phyloP scores from a whole-genome alignment of 2,113 vertebrate species.

The Otolemur garnettii region DNA sequence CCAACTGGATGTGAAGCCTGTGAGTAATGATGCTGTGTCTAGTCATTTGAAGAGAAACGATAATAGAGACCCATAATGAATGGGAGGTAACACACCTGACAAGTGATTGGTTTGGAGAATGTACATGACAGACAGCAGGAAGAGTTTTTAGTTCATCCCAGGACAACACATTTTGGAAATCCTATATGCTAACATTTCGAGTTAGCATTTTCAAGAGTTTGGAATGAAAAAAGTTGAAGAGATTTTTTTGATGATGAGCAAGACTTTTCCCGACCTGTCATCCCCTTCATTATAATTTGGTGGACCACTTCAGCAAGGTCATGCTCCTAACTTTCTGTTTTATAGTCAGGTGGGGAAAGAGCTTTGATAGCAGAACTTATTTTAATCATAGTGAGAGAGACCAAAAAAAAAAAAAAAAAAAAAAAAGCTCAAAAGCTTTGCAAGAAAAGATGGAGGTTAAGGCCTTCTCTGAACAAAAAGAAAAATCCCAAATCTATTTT shows the following conservation, averaged over 20 bases:
- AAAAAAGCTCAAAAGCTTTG: background rate
- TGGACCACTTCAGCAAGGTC: slow-evolving; percentile 11
- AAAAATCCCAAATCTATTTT: slow-evolving; percentile 58
- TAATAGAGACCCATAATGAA: background rate
- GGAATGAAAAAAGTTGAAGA: slow-evolving; percentile 28
- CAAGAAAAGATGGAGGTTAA: background rate
- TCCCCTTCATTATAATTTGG: slow-evolving; percentile 49
- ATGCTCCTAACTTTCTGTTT: background rate
- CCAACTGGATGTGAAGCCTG: background rate
- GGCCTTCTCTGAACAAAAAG: background rate
- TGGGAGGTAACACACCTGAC: background rate
- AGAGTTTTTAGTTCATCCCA: background rate
- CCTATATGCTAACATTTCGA: background rate
- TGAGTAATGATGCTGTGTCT: background rate
- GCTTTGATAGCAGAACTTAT: slow-evolving; percentile 33
- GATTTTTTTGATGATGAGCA: slow-evolving; percentile 59
- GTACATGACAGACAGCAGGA: background rate
- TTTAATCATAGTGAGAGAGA: slow-evolving; percentile 38
- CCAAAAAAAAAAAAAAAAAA: background rate
- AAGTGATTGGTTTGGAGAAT: background rate
- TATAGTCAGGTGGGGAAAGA: slow-evolving; percentile 12
- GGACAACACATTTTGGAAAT: slow-evolving; percentile 9
- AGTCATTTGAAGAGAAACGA: slow-evolving; percentile 19
- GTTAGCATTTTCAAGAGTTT: slow-evolving; percentile 56
- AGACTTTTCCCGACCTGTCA: slow-evolving; percentile 32